A percentile compares a stretch with the other conserved stretches of the same genome.
Evolutionary conservation across 2,888 invertebrate species (phyloP).

Genomic region (Autographa pulchrina): DNA sequence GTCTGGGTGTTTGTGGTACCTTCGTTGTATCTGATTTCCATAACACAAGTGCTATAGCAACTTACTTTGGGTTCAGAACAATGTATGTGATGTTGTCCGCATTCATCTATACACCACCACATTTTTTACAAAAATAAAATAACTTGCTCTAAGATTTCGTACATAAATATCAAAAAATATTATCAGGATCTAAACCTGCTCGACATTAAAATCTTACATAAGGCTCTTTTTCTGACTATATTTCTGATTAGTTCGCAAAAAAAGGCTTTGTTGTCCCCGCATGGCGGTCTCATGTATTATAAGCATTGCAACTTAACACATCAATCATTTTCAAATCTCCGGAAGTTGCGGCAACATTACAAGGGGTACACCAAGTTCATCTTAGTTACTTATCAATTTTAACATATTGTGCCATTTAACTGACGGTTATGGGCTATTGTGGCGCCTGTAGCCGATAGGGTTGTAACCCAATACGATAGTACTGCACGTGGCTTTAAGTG

Average conservation of each 20-base stretch:
- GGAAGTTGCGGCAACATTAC: background rate
- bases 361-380: background rate
- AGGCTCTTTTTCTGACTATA: background rate
- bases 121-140: too few species aligned
- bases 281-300: background rate
- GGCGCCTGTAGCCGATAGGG: constrained; percentile 14
- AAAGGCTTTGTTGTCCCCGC: background rate
- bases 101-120: too few species aligned
- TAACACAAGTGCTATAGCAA: too few species aligned
- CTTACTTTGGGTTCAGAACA: too few species aligned
- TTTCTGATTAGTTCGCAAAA: background rate
- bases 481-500: constrained; percentile 34
- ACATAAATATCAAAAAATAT: too few species aligned
- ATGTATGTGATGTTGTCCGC: too few species aligned
- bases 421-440: constrained; percentile 1
- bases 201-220: background rate
- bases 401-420: constrained; percentile 32
- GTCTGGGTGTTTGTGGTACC: too few species aligned
- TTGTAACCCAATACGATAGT: constrained; percentile 30
- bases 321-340: background rate
- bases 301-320: background rate
- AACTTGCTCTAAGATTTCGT: too few species aligned
- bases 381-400: constrained; percentile 25
- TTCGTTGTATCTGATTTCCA: too few species aligned
- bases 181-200: too few species aligned